These are phyloP conservation scores for Epiblema foenella DNA, from an alignment of 2,888 invertebrate species.

Conservation along the genomic window DNA sequence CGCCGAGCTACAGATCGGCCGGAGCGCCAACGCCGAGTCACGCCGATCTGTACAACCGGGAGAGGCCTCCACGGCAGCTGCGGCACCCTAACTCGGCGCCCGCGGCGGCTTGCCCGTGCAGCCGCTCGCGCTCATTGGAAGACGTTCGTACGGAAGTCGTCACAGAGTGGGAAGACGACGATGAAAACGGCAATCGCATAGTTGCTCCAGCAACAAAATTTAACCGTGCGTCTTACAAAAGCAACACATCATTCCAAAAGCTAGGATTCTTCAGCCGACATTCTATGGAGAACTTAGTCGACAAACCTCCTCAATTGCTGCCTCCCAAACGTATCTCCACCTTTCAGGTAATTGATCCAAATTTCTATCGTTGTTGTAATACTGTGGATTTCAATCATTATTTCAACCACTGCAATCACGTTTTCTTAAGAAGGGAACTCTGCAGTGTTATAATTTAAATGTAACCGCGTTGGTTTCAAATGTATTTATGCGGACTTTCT, in stretches of 20 bases:
- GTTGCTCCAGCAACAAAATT: constrained; percentile 80
- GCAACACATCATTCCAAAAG: constrained; percentile 71
- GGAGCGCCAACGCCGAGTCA: constrained; percentile 84
- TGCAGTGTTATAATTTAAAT: constrained; percentile 49
- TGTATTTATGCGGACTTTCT: constrained; percentile 70
- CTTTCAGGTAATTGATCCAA: constrained; percentile 80
- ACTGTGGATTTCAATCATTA: constrained; percentile 61
- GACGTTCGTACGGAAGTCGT: constrained; percentile 88
- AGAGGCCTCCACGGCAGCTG: constrained; percentile 76
- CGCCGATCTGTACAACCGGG: constrained; percentile 69
- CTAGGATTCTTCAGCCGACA: constrained; percentile 84
- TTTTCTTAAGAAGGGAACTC: constrained; percentile 52
- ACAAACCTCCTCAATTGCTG: constrained; percentile 79
- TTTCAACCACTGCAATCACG: constrained; percentile 48
- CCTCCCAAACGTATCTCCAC: constrained; percentile 82
- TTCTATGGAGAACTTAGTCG: constrained; percentile 89
- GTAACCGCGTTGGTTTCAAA: constrained; percentile 50
- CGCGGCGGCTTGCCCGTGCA: constrained; percentile 85
- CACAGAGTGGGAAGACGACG: constrained; percentile 87
- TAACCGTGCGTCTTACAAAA: constrained; percentile 73
- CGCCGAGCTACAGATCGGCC: constrained; percentile 88
- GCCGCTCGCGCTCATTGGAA: constrained; percentile 89
- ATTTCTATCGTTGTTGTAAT: constrained; percentile 70
- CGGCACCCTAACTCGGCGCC: constrained; percentile 64
- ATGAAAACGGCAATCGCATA: constrained; percentile 86